Conservation (phyloP, 2,888 invertebrate genomes). For the Hemistola chrysoprasaria region DNA sequence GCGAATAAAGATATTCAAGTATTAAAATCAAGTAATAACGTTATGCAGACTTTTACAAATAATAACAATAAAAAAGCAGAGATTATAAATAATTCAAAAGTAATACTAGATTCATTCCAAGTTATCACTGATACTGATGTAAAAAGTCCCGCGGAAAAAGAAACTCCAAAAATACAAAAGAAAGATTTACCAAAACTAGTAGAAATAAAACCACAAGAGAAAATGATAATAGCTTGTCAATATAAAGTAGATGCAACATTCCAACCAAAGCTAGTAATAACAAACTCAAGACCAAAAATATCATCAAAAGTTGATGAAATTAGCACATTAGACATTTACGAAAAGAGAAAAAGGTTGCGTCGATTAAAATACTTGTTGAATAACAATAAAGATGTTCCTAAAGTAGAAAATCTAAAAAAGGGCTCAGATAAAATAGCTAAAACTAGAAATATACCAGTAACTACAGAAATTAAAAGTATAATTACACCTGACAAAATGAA, state of each 20-base stretch:
- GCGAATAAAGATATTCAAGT: slow-evolving; percentile 57
- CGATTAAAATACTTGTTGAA: slow-evolving; percentile 64
- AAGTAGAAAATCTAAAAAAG: slow-evolving; percentile 34
- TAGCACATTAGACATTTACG: slow-evolving; percentile 78
- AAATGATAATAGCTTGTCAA: slow-evolving; percentile 62
- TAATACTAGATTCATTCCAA: slow-evolving; percentile 67
- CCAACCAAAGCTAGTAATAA: slow-evolving; percentile 66
- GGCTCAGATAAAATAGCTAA: slow-evolving; percentile 31
- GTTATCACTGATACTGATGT: slow-evolving; percentile 54
- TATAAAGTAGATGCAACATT: slow-evolving; percentile 66
- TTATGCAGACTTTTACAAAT: slow-evolving; percentile 51
- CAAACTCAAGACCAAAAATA: slow-evolving; percentile 57
- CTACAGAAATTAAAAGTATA: slow-evolving; percentile 40
- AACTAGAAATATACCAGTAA: neutral
- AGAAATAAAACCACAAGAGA: slow-evolving; percentile 56
- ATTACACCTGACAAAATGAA: slow-evolving; percentile 68
- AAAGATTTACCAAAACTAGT: slow-evolving; percentile 48
- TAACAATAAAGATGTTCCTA: slow-evolving; percentile 46
- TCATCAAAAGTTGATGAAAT: slow-evolving; percentile 53
- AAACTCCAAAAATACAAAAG: slow-evolving; percentile 48
- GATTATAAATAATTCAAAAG: slow-evolving; percentile 55
- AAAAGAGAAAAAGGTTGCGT: slow-evolving; percentile 72
- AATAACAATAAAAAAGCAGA: slow-evolving; percentile 49
- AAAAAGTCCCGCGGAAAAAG: slow-evolving; percentile 44
- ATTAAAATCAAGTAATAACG: slow-evolving; percentile 57